A percentile compares a stretch with the other conserved stretches of the same genome.
Evolutionary conservation across 1,140 invertebrate genomes (phyloP).

Genomic region (Trachymyrmex cornetzi): DNA sequence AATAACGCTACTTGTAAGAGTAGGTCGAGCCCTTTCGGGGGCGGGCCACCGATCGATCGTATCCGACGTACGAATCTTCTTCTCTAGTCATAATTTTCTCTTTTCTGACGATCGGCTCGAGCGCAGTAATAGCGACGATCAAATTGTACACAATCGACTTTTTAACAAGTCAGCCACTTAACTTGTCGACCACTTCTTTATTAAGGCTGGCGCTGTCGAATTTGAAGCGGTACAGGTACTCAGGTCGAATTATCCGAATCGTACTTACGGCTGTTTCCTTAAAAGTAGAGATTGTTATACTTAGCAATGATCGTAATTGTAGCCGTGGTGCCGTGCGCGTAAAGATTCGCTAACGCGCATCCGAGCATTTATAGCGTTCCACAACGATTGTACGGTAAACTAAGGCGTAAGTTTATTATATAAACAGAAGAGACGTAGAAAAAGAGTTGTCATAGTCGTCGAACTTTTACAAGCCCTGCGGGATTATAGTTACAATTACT

Average conservation of each 20-base stretch:
- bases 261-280: not conserved
- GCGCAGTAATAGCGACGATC: conserved; percentile 55
- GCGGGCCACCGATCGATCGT: not conserved
- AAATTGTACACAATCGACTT: conserved; percentile 11
- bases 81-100: conserved; percentile 56
- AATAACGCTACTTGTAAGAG: conserved; percentile 77
- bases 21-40: not conserved
- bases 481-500: conserved; percentile 49
- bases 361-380: conserved; percentile 44
- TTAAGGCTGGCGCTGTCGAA: not conserved
- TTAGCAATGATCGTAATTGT: conserved; percentile 46
- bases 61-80: conserved; percentile 65
- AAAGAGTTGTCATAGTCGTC: not conserved
- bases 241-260: not conserved
- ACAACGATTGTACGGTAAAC: not conserved
- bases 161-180: not conserved
- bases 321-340: conserved; percentile 37
- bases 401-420: conserved; percentile 12
- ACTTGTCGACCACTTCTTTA: not conserved
- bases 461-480: conserved; percentile 27
- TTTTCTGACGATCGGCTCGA: conserved; percentile 69
- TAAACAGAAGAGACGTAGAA: no score
- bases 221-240: not conserved
- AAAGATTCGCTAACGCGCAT: conserved; percentile 24
- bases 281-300: conserved; percentile 4